Percentiles rank a stretch among this genome's conserved stretches.
These are phyloP conservation scores for Spheniscus humboldti DNA, from an alignment of 2,797 vertebrate genomes.

Conservation along the genomic window DNA sequence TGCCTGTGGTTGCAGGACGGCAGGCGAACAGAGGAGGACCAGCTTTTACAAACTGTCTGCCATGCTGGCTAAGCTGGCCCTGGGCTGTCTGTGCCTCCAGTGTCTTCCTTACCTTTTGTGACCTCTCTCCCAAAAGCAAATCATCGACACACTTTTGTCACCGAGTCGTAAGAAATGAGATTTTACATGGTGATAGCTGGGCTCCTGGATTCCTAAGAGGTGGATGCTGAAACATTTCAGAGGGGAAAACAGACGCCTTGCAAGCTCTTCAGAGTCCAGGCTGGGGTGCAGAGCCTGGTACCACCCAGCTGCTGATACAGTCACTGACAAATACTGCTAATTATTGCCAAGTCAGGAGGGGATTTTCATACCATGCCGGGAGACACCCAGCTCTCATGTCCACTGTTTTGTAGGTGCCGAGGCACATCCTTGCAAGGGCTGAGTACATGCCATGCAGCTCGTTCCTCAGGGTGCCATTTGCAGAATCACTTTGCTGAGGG, in stretches of 20 bases:
- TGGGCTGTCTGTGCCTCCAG: not conserved
- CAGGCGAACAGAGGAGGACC: not conserved
- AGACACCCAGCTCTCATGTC: not conserved
- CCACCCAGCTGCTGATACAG: not conserved
- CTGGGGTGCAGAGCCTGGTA: not conserved
- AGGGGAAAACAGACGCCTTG: no score
- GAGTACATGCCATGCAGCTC: rapidly evolving
- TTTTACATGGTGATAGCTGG: not conserved
- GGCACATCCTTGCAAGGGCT: not conserved
- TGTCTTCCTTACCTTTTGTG: not conserved
- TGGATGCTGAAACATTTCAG: not conserved
- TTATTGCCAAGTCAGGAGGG: not conserved
- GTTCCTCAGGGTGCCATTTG: not conserved
- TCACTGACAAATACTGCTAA: not conserved
- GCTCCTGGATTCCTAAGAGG: not conserved
- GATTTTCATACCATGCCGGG: not conserved
- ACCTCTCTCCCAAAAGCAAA: not conserved
- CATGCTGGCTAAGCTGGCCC: not conserved
- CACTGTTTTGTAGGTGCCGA: not conserved
- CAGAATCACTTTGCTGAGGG: not conserved
- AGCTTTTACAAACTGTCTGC: not conserved
- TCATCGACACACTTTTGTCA: not conserved
- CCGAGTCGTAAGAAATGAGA: not conserved
- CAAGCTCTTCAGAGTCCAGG: not conserved
- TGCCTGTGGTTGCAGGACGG: not conserved